Percentiles rank a stretch among this genome's conserved stretches.
Conservation (phyloP, 2,113 vertebrate genomes). For the Anolis sagrei region DNA sequence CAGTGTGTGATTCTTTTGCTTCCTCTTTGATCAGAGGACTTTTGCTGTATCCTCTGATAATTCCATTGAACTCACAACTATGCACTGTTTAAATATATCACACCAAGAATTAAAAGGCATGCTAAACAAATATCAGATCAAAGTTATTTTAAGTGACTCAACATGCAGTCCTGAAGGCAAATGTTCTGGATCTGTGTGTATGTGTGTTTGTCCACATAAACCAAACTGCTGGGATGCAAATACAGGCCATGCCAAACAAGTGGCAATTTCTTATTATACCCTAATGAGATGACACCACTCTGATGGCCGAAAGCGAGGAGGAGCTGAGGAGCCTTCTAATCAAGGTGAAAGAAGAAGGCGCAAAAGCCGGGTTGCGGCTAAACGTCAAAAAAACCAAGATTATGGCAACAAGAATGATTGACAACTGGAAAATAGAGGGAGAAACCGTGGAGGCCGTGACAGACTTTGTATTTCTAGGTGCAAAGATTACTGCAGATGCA, state of each 20-base stretch:
- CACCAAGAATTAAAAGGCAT: slow-evolving; percentile 9
- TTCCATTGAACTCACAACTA: background rate
- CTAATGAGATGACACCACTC: no score
- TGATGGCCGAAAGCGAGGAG: no score
- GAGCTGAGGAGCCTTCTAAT: no score
- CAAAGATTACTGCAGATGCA: no score
- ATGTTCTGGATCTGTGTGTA: no score
- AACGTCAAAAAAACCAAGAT: no score
- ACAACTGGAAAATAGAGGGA: no score
- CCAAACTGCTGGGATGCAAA: background rate
- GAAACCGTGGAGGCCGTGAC: no score
- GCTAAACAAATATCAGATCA: background rate
- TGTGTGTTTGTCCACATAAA: background rate
- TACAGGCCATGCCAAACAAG: background rate
- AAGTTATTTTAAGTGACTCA: background rate
- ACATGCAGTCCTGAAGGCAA: background rate
- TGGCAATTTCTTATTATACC: background rate
- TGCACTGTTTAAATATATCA: background rate
- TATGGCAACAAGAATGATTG: no score
- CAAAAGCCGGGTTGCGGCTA: no score
- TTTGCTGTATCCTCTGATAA: slow-evolving; percentile 3
- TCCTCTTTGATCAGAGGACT: slow-evolving; percentile 20
- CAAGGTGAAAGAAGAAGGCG: no score
- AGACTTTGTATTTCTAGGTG: no score
- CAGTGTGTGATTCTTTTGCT: background rate